Base-by-base conservation (phyloP, 1,140 invertebrate species). In the Cyclargus thomasi region DNA sequence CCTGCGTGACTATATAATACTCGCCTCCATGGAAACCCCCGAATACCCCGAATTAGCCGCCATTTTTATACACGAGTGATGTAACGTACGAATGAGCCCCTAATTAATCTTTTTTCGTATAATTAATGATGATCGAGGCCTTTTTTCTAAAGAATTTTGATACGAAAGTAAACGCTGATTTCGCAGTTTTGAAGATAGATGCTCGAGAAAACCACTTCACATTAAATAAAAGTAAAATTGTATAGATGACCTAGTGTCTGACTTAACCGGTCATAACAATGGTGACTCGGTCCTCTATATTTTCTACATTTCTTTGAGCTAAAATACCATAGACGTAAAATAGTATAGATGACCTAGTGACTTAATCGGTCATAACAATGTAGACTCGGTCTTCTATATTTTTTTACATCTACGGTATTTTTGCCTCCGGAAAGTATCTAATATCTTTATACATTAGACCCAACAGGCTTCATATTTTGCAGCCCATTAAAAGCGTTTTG, bases 41-140 rank as follows among this genome's bases (percentile, higher is more conserved):
- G 39, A 47, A 47, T 47, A 47, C 11, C 39, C 4, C 3, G 14
- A 47, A 47, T 47, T 11, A 47, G 14, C 39, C 0, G 39, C 39
- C n/a, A 4, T 53, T 64, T 63, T 35, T n/a, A 17, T 4, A 63
- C 16, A 17, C 1, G 2, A 63, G 35, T 10, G 2, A 29, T 63
- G 23, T 29, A 35, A 63, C 1, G 62, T 23, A 29, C 22, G 8
- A 23, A 35, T 29, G 18, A 16, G 3, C 16, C 23, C 35, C 23
- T 63, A 35, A 63, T 63, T 35, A 63, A 35, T 4, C 62, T 21
- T 16, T 16, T 62, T 23, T 63, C 35, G n/a, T 29, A 16, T 47
- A 16, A 47, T 14, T 47, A 16, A 47, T 47, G 11, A 47, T 47
- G 14, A 47, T 47, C 39, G 14, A 47, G 14, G 14, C 14, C 29